Percentiles rank a stretch among this genome's conserved stretches.
Evolutionary conservation across 2,888 invertebrate genomes (phyloP).

Genomic region (Mythimna loreyi): DNA sequence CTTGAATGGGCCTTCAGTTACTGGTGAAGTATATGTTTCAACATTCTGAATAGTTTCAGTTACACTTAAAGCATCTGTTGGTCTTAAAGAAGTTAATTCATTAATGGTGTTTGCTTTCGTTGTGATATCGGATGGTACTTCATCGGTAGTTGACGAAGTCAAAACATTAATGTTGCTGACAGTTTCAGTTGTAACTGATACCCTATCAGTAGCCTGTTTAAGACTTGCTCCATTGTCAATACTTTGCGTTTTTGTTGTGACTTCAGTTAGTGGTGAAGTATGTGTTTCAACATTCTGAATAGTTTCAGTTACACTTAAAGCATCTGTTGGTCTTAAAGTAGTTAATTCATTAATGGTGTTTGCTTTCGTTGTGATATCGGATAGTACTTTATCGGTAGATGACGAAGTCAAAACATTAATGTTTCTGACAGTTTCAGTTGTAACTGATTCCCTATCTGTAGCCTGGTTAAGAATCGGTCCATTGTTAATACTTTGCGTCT

Average conservation of each 20-base stretch:
- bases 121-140: neutral
- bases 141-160: neutral
- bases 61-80: neutral
- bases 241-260: neutral
- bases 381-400: neutral
- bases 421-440: neutral
- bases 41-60: neutral
- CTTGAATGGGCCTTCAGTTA: too few species aligned
- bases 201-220: neutral
- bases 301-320: slow-evolving; percentile 8
- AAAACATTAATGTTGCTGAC: neutral
- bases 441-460: neutral
- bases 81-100: neutral
- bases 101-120: neutral
- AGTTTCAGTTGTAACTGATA: neutral
- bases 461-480: too few species aligned
- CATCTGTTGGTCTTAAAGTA: slow-evolving; percentile 7
- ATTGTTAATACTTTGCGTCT: neutral
- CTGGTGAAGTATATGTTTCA: neutral
- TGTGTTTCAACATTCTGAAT: neutral
- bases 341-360: neutral
- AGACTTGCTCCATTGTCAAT: neutral
- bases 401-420: neutral
- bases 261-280: neutral
- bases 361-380: neutral